phyloP scores from a whole-genome alignment of 2,888 invertebrate species.

The Dryobotodes eremita region DNA sequence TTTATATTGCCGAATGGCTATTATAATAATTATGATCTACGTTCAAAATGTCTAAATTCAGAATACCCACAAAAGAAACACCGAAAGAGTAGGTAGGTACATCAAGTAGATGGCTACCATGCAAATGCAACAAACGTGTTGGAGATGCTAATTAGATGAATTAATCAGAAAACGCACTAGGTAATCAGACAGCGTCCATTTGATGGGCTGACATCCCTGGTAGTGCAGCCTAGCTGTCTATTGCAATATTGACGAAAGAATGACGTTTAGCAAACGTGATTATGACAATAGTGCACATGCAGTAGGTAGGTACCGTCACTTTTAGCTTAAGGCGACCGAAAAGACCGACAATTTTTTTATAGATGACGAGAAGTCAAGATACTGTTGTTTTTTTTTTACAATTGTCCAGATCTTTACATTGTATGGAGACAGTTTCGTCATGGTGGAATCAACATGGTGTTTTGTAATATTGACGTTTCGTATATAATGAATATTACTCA shows the following conservation, averaged over 20 bases:
- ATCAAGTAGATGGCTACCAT: background rate
- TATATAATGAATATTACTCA: conserved; percentile 44
- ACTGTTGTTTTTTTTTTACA: background rate
- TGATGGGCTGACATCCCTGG: conserved; percentile 17
- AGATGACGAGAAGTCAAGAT: background rate
- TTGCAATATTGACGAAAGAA: conserved; percentile 23
- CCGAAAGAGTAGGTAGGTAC: background rate
- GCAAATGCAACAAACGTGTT: conserved; percentile 25
- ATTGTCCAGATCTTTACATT: background rate
- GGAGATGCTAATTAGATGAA: conserved; percentile 22
- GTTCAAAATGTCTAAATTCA: background rate
- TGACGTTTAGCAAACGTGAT: conserved; percentile 21
- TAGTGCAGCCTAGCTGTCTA: conserved; percentile 41
- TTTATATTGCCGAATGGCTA: background rate
- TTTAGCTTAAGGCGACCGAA: too few relatives aligned
- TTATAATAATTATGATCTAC: background rate
- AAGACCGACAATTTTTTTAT: too few relatives aligned
- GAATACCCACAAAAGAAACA: background rate
- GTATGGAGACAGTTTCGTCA: background rate
- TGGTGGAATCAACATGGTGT: background rate
- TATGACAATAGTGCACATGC: background rate
- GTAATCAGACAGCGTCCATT: conserved; percentile 37
- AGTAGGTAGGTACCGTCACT: background rate
- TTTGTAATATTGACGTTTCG: conserved; percentile 31
- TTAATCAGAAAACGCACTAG: conserved; percentile 25